These are phyloP conservation scores for Lasioglossum pauxillum DNA, from an alignment of 2,888 invertebrate genomes.

Conservation along the genomic window DNA sequence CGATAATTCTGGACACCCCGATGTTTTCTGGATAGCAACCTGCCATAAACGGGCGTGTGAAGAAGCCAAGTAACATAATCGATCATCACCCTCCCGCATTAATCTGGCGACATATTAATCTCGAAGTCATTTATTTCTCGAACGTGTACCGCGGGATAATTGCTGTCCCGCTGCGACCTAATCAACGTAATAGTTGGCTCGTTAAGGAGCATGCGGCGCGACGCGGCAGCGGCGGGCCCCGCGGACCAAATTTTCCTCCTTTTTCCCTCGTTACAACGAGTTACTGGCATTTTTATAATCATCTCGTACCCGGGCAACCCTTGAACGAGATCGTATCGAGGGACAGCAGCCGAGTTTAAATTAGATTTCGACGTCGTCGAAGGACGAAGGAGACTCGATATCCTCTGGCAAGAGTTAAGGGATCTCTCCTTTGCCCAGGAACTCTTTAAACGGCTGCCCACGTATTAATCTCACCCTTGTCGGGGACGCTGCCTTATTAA, in stretches of 20 bases:
- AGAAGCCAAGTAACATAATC: not conserved
- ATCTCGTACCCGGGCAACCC: conserved; percentile 29
- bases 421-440: not conserved
- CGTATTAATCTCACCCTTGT: not conserved
- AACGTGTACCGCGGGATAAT: conserved; percentile 29
- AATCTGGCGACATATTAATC: conserved; percentile 44
- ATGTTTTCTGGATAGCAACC: not conserved
- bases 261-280: conserved; percentile 34
- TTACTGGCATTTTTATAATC: conserved; percentile 59
- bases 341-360: conserved; percentile 38
- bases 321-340: conserved; percentile 55
- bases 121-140: conserved; percentile 37
- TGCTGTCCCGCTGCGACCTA: conserved; percentile 40
- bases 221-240: not conserved
- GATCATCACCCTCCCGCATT: not conserved
- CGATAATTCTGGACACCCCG: not conserved
- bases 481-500: not conserved
- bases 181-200: conserved; percentile 54
- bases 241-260: conserved; percentile 8
- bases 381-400: not conserved
- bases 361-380: conserved; percentile 39
- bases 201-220: conserved; percentile 27
- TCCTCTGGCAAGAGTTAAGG: not conserved
- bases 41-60: not conserved
- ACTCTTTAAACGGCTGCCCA: not conserved